Conservation (phyloP, 2,888 invertebrate genomes). For the Aleiodes testaceus region DNA sequence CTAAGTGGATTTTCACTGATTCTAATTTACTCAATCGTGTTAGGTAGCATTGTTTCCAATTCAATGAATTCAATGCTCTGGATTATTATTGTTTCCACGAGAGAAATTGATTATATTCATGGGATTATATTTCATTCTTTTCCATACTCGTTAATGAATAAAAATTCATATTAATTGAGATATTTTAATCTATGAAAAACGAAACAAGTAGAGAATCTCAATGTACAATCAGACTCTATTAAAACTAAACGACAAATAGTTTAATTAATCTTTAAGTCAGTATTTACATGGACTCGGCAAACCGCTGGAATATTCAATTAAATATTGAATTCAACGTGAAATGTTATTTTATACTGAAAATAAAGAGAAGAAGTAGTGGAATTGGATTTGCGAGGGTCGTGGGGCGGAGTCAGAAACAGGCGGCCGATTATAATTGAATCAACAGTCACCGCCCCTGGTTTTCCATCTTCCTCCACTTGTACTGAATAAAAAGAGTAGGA, state of each 20-base stretch:
- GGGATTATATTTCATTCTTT: constrained; percentile 12
- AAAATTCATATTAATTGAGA: neutral
- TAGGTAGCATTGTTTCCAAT: constrained; percentile 63
- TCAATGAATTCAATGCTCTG: constrained; percentile 55
- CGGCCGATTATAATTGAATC: constrained; percentile 70
- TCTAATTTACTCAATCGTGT: constrained; percentile 66
- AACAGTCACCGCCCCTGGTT: constrained; percentile 69
- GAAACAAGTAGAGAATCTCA: constrained; percentile 20
- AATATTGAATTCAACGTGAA: constrained; percentile 9
- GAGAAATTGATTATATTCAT: constrained; percentile 61
- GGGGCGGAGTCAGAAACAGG: constrained; percentile 65
- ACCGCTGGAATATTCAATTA: constrained; percentile 20
- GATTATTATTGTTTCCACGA: constrained; percentile 54
- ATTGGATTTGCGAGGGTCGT: constrained; percentile 64
- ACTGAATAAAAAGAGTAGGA: neutral
- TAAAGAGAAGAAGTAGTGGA: constrained; percentile 52
- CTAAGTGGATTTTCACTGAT: constrained; percentile 47
- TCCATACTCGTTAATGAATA: neutral
- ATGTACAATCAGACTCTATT: neutral
- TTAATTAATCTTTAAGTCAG: constrained; percentile 8
- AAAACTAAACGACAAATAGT: neutral
- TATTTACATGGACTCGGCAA: neutral
- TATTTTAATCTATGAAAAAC: no score
- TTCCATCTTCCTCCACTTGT: constrained; percentile 44
- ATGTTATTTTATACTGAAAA: constrained; percentile 9